Percentiles rank a stretch among this genome's conserved stretches.
Evolutionary conservation across 2,888 invertebrate genomes (phyloP).

Genomic region (Leuctra nigra): DNA sequence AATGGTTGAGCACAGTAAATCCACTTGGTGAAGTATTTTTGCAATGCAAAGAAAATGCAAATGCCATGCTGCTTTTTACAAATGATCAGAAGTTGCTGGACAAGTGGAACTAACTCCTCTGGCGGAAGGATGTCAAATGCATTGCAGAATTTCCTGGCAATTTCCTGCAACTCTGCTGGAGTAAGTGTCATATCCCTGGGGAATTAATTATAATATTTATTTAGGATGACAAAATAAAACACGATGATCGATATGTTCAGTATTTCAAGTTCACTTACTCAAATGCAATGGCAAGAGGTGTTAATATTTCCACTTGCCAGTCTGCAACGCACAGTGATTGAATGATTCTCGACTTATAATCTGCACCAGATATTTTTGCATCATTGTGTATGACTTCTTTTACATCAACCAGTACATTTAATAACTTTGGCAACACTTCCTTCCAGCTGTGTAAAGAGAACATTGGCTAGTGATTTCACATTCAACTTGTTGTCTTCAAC

Average conservation of each 20-base stretch:
- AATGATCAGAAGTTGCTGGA: background rate
- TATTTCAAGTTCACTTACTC: background rate
- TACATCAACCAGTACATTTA: background rate
- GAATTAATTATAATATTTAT: too few relatives aligned
- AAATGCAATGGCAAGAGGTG: background rate
- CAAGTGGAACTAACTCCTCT: background rate
- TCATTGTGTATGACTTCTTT: background rate
- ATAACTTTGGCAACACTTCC: constrained; percentile 12
- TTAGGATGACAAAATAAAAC: too few relatives aligned
- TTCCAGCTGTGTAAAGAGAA: constrained; percentile 18
- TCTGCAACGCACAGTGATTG: constrained; percentile 7
- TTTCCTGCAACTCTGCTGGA: background rate
- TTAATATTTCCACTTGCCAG: background rate
- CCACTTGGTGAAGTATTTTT: background rate
- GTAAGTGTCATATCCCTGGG: background rate
- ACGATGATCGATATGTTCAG: background rate
- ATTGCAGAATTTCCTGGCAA: background rate
- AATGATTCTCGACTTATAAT: background rate
- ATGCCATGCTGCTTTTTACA: background rate
- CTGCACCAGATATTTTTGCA: constrained; percentile 1
- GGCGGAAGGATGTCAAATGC: background rate
- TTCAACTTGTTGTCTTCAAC: too few relatives aligned
- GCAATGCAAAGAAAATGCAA: background rate
- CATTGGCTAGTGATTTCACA: too few relatives aligned
- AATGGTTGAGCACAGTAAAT: background rate